Evolutionary conservation across 1,140 invertebrate genomes (phyloP), one percentile per base, ranked within the genome.

Genomic region (Sycophila sp.): DNA sequence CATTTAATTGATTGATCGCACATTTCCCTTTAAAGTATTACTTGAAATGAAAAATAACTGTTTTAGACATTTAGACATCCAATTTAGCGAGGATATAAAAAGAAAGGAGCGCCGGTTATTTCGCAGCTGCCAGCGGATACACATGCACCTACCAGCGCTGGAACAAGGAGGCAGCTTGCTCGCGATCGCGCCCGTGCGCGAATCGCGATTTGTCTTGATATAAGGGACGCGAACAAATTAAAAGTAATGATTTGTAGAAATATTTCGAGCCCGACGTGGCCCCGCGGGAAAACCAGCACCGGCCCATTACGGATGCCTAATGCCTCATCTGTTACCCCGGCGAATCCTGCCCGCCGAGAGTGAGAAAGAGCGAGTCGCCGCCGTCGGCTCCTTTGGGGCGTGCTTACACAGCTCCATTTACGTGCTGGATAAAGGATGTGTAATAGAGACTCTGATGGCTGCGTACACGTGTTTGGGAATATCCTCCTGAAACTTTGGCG

Each of bases 161-260:
- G n/a, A n/a, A 47, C 42, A 47, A 47, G 42, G 19, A 47, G 42
- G 4, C 24, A 22, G 42, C 13, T 5, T 47, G 19, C 19, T 47
- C 42, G 42, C 4, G n/a, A n/a, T n/a, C n/a, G n/a, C n/a, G n/a
- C n/a, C n/a, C n/a, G n/a, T n/a, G n/a, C n/a, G n/a, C n/a, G n/a
- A n/a, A n/a, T n/a, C n/a, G 11, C 56, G 56, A 59, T 59, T 59
- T 59, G 56, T 59, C 56, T 59, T 59, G 56, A 59, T 59, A 59
- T 40, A 59, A 38, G 56, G 56, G 24, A 34, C 59, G 59, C 59
- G 28, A 4, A 83, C 79, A 84, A 86, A 86, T 86, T 86, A 86
- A 86, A 86, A 86, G 83, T 86, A 86, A 86, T 86, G 84, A 86
- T 86, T 85, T 84, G 84, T 85, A 84, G 83, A 86, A 86, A 86